These are phyloP conservation scores for Scaptodrosophila latifasciaeformis DNA, from an alignment of 2,888 invertebrate species.

Conservation along the genomic window DNA sequence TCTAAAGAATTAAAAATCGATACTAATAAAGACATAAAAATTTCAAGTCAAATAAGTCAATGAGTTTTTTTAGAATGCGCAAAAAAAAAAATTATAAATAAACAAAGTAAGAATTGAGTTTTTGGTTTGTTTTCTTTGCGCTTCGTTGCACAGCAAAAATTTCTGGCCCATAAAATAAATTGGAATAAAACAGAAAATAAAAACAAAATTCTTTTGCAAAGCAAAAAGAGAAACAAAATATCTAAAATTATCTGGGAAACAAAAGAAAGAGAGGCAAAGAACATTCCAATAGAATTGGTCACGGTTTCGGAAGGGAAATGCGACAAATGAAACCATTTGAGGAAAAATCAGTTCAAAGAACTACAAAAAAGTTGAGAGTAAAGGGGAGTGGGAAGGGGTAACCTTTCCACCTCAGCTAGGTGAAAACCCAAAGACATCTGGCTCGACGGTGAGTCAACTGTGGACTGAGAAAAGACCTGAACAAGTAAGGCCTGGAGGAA, in stretches of 20 bases:
- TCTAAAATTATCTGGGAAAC: too few relatives aligned
- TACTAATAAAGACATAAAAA: conserved; percentile 55
- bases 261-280: conserved; percentile 8
- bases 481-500: too few relatives aligned
- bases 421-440: too few relatives aligned
- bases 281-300: conserved; percentile 59
- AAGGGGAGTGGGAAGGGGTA: conserved; percentile 15
- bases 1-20: too few relatives aligned
- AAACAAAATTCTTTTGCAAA: conserved; percentile 14
- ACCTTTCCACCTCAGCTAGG: too few relatives aligned
- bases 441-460: too few relatives aligned
- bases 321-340: conserved; percentile 31
- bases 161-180: conserved; percentile 42
- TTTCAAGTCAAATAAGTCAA: conserved; percentile 27
- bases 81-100: conserved; percentile 17
- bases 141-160: conserved; percentile 44
- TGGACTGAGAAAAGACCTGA: too few relatives aligned
- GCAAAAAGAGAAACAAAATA: conserved; percentile 11
- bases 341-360: too few relatives aligned
- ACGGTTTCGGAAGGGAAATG: conserved; percentile 27
- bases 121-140: conserved; percentile 24
- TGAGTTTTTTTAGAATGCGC: conserved; percentile 45
- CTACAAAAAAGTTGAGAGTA: conserved; percentile 32
- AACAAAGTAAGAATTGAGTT: not conserved
- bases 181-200: conserved; percentile 21